Evolutionary conservation across 2,113 vertebrate genomes (phyloP), one percentile per base, ranked within the genome.

Genomic region (Aldabrachelys gigantea): DNA sequence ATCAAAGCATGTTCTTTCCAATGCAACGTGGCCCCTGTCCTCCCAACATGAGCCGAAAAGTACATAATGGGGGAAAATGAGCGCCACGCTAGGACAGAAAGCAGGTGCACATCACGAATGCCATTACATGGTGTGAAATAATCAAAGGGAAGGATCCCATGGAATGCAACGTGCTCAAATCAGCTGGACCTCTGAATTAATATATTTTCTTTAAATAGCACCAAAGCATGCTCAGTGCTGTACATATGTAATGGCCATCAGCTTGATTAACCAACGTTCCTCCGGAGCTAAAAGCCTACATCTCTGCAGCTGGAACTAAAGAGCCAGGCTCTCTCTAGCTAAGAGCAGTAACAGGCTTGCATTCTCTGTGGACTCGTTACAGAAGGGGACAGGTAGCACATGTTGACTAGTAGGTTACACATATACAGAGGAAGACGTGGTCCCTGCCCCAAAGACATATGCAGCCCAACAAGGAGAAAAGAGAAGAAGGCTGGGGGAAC

Each of bases 71-170:
- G 12, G 31, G 75, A 91, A 91, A 90, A 65, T 2, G 8, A 3
- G 11, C 0, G 0, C 56, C 78, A 49, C 11, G 2, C 22, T 14
- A 8, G 13, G 24, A 14, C 82, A 41, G 35, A 86, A 76, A 31
- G 76, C 11, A 69, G 53, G 31, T 90, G 21, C 16, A 87, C 53
- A n/a, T 1, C 0, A 31, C 56, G 8, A 44, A 91, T 29, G 44
- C 2, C n/a, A 31, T 14, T 0, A 21, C 65, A 0, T 49, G 11
- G 1, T 9, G 35, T 49, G 79, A 22, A 53, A 53, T 16, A 5
- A 25, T 25, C n/a, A n/a, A 38, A 76, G 22, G 22, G 24, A 76
- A 41, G 38, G 44, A 44, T 38, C 72, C 38, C 38, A 11, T 44
- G 72, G 22, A 44, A 44, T 44, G 41, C 38, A 76, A 41, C 3